Conservation (phyloP, 2,113 vertebrate species). For the Hystrix brachyura region DNA sequence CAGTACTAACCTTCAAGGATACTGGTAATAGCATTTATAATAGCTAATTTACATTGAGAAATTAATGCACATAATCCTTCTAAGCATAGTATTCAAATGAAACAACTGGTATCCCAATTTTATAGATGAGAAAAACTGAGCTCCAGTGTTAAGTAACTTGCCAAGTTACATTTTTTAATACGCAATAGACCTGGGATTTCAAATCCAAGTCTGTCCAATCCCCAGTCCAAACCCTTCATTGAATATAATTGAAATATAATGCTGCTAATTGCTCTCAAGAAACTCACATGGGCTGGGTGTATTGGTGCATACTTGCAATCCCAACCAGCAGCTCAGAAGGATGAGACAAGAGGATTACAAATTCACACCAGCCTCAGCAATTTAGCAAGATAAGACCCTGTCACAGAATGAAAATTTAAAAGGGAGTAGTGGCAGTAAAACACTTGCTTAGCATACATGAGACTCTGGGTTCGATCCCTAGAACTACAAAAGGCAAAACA, state of each 20-base stretch:
- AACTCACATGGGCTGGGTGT: background rate
- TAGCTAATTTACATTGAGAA: background rate
- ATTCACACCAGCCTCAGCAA: background rate
- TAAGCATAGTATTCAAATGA: conserved; percentile 7
- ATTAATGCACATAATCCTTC: background rate
- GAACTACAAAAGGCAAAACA: background rate
- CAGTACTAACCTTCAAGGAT: background rate
- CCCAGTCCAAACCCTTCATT: background rate
- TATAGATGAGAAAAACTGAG: conserved; percentile 36
- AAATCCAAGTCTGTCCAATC: background rate
- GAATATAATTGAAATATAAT: background rate
- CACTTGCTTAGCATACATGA: background rate
- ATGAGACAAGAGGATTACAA: background rate
- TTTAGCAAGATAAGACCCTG: background rate
- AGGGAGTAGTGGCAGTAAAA: too few species aligned
- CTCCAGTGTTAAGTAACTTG: background rate
- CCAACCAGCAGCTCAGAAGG: background rate
- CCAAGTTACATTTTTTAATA: background rate
- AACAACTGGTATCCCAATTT: background rate
- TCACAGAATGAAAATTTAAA: background rate
- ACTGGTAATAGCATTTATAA: conserved; percentile 26
- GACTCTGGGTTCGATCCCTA: background rate
- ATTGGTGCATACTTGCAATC: background rate
- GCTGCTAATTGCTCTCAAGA: background rate
- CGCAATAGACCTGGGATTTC: background rate